Evolutionary conservation across 2,797 vertebrate species (phyloP).

Genomic region (Muscicapa striata): DNA sequence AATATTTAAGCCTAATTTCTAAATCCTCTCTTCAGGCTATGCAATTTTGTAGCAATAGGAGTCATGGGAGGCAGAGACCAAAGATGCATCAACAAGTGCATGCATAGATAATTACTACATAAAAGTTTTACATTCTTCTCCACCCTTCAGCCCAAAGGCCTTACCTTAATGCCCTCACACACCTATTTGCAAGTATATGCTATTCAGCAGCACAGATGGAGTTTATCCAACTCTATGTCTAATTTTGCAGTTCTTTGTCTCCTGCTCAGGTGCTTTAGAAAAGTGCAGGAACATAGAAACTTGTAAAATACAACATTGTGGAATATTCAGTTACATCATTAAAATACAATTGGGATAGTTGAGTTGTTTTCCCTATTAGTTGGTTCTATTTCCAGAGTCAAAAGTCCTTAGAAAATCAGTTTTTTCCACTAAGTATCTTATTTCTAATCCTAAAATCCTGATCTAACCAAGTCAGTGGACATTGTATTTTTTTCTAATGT

Average conservation of each 20-base stretch:
- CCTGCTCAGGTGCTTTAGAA: background rate
- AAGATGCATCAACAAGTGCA: background rate
- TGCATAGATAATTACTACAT: background rate
- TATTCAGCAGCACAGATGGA: background rate
- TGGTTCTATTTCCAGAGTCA: background rate
- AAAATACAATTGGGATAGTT: background rate
- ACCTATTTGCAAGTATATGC: rapidly evolving
- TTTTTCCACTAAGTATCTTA: background rate
- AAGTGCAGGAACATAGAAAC: background rate
- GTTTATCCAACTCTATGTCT: background rate
- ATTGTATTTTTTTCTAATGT: background rate
- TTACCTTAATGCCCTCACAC: background rate
- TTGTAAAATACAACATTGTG: background rate
- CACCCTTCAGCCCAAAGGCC: rapidly evolving
- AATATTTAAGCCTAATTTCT: slow-evolving; percentile 17
- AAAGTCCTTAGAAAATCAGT: background rate
- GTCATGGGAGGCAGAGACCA: background rate
- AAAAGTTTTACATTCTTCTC: background rate
- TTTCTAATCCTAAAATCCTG: background rate
- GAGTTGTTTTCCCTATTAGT: background rate
- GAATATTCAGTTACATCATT: background rate
- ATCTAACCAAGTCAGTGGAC: background rate
- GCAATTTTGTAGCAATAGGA: background rate
- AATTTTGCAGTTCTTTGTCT: background rate
- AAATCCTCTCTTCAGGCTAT: background rate